Base-by-base conservation (phyloP, 1,140 invertebrate genomes). In the Leguminivora glycinivorella region DNA sequence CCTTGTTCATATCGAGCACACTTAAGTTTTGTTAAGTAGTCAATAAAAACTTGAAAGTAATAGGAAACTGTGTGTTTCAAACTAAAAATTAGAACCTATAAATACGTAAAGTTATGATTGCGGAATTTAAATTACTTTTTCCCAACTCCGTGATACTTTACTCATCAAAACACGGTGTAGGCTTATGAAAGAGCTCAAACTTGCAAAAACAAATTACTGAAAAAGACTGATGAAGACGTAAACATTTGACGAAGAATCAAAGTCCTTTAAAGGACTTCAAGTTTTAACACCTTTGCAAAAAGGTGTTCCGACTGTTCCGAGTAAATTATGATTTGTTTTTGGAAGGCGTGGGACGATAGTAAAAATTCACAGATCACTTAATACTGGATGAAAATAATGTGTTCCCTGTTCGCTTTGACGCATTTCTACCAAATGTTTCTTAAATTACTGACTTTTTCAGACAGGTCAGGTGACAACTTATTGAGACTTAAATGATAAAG, bases 251-350 rank as follows among this genome's bases (percentile, higher is more conserved):
- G 58, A 9, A 63, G 58, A 63, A 63, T 63, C 58, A 63, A 63
- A 63, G 29, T 63, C 25, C 58, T 63, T 63, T 34, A 63, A 63
- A 63, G 29, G 9, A 29, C 25, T 63, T n/a, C 25, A 63, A 63
- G 67, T 68, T 68, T 43, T 68, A 68, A 43, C 58, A 63, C 34
- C 43, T 68, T 68, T 40, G 43, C 34, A 43, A 68, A 47, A 68
- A 40, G 38, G 34, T 68, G 10, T 40, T 40, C 19, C 67, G 24
- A 43, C 19, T 68, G 10, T 40, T 40, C 19, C 67, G 24, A 43
- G 67, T 68, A 56, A 69, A 69, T 56, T 69, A 69, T 69, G 5
- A 69, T 6, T 69, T 52, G 12, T 9, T 69, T 69, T 25, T 68
- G 34, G 24, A 63, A 12, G 19, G 19, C 17, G 58, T 63, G 9